These are phyloP conservation scores for Diabrotica balteata DNA, from an alignment of 2,888 invertebrate genomes.

Conservation along the genomic window DNA sequence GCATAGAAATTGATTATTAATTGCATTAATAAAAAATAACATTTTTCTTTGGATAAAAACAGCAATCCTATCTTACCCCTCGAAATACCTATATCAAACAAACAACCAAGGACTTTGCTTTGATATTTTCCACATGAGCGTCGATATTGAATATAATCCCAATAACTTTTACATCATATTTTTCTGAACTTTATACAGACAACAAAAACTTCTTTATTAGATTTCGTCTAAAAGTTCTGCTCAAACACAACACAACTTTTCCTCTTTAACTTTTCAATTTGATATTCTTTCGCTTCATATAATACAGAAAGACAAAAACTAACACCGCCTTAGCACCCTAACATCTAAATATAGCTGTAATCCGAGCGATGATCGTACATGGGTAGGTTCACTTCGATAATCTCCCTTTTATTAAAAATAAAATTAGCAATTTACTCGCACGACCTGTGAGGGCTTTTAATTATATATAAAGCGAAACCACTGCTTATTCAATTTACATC, in stretches of 20 bases:
- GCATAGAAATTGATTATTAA: no score
- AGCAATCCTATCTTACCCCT: no score
- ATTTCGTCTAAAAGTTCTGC: constrained; percentile 19
- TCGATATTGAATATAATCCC: constrained; percentile 32
- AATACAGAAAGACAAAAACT: constrained; percentile 4
- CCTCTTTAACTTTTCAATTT: constrained; percentile 21
- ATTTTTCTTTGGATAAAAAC: no score
- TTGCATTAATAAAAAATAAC: no score
- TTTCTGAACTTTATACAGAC: constrained; percentile 22
- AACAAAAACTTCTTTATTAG: constrained; percentile 35
- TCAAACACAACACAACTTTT: constrained; percentile 19
- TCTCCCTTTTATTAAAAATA: neutral
- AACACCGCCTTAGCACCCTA: neutral
- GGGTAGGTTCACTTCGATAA: neutral
- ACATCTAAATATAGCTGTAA: constrained; percentile 5
- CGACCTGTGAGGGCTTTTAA: no score
- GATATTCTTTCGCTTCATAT: constrained; percentile 18
- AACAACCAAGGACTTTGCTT: neutral
- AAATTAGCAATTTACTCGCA: no score
- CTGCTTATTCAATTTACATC: no score
- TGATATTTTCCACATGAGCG: constrained; percentile 12
- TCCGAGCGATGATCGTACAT: neutral
- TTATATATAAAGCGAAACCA: no score
- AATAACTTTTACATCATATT: constrained; percentile 31
- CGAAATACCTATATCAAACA: neutral